These are phyloP conservation scores for Platycheirus albimanus DNA, from an alignment of 2,888 invertebrate species.

Conservation along the genomic window DNA sequence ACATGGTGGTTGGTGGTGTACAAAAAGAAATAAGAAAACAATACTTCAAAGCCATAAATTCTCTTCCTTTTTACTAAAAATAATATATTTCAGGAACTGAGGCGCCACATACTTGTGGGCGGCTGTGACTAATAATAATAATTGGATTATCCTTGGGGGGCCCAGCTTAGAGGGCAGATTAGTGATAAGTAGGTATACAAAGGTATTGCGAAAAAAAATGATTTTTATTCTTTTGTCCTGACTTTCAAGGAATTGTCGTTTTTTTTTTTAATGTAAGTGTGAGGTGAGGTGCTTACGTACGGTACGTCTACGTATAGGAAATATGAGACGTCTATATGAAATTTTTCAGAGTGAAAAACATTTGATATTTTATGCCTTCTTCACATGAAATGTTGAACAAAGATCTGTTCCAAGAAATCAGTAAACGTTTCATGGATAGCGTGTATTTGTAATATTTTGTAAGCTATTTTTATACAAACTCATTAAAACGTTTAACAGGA, in stretches of 20 bases:
- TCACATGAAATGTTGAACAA: slow-evolving; percentile 7
- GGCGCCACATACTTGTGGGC: slow-evolving; percentile 40
- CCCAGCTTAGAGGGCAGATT: slow-evolving; percentile 32
- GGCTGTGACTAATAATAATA: slow-evolving; percentile 56
- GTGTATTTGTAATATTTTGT: too few relatives aligned
- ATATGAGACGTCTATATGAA: slow-evolving; percentile 15
- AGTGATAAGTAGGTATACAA: slow-evolving; percentile 56
- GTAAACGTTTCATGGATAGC: too few relatives aligned
- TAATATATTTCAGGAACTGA: slow-evolving; percentile 51
- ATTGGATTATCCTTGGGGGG: slow-evolving; percentile 69
- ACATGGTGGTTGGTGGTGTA: too few relatives aligned
- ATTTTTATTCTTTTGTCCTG: slow-evolving; percentile 34
- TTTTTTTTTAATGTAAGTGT: too few relatives aligned
- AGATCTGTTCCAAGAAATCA: background rate
- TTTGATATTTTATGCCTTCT: background rate
- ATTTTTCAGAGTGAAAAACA: background rate
- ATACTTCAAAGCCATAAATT: slow-evolving; percentile 50
- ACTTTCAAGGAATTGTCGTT: slow-evolving; percentile 10
- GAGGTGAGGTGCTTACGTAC: too few relatives aligned
- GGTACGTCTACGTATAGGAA: too few relatives aligned
- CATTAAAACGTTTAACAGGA: too few relatives aligned
- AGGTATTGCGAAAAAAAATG: too few relatives aligned
- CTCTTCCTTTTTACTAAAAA: slow-evolving; percentile 10
- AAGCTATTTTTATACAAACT: too few relatives aligned
- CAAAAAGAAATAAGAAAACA: slow-evolving; percentile 12